phyloP scores from a whole-genome alignment of 2,888 invertebrate species.

The Esperia sulphurella region DNA sequence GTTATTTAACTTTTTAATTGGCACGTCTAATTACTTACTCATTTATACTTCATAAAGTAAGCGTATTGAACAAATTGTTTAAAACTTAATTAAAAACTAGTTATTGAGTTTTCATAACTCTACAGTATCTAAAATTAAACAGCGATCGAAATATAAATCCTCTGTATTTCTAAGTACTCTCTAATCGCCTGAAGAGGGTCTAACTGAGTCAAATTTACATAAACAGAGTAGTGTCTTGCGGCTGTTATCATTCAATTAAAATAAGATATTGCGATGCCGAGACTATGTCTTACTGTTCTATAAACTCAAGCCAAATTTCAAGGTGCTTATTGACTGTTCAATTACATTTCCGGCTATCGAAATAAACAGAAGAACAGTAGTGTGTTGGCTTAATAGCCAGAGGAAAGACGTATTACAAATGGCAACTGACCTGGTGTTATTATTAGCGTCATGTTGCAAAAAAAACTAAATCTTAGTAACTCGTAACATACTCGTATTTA shows the following conservation, averaged over 20 bases:
- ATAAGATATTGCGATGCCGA: slow-evolving; percentile 67
- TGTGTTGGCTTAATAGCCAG: no score
- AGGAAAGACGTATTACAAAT: no score
- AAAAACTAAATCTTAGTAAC: no score
- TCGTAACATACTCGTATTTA: no score
- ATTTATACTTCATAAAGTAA: no score
- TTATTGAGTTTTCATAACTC: not conserved
- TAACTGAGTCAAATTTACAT: slow-evolving; percentile 71
- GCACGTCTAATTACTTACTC: no score
- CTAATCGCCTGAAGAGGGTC: slow-evolving; percentile 59
- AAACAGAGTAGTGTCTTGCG: slow-evolving; percentile 69
- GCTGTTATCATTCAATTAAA: slow-evolving; percentile 76
- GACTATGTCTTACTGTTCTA: slow-evolving; percentile 49
- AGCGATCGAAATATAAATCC: slow-evolving; percentile 43
- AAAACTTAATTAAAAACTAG: not conserved
- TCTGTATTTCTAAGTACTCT: slow-evolving; percentile 35
- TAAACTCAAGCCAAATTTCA: slow-evolving; percentile 12
- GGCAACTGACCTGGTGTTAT: no score
- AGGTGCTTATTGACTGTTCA: not conserved
- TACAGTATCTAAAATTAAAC: slow-evolving; percentile 36
- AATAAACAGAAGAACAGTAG: no score
- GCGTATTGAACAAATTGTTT: no score
- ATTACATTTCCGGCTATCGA: not conserved
- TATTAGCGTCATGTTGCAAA: no score
- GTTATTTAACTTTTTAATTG: no score